Percentiles rank a stretch among this genome's conserved stretches.
These are phyloP conservation scores for Amazona guildingii DNA, from an alignment of 2,113 vertebrate species.

Conservation along the genomic window DNA sequence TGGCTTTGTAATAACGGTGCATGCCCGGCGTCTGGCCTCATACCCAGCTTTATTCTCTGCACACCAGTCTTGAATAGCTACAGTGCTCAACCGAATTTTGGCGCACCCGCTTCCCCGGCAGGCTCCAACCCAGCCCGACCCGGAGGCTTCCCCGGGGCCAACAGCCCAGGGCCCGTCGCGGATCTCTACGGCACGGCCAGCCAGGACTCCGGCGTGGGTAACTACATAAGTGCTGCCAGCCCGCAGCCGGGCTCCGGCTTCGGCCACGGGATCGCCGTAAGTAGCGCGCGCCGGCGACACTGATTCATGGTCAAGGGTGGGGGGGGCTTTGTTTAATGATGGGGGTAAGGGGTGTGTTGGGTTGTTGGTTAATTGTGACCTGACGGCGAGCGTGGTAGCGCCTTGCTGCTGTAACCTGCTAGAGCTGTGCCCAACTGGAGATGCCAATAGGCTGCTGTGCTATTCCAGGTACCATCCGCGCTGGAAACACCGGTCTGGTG, in stretches of 20 bases:
- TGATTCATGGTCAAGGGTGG: rapidly evolving
- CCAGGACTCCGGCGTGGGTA: slow-evolving; percentile 97
- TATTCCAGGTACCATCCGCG: background rate
- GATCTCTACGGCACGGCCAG: slow-evolving; percentile 90
- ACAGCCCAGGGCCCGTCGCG: slow-evolving; percentile 92
- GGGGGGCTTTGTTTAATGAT: rapidly evolving
- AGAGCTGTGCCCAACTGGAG: background rate
- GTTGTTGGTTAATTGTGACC: rapidly evolving
- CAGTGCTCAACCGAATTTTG: slow-evolving; percentile 90
- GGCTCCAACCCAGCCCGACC: slow-evolving; percentile 94
- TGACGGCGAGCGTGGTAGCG: background rate
- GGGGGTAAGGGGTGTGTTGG: rapidly evolving
- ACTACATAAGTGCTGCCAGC: slow-evolving; percentile 99
- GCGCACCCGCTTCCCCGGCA: slow-evolving; percentile 86
- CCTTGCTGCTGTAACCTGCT: background rate
- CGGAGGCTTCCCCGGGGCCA: slow-evolving; percentile 94
- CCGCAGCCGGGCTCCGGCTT: slow-evolving; percentile 97
- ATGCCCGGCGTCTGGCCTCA: slow-evolving; percentile 84
- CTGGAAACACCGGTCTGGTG: background rate
- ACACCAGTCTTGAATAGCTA: slow-evolving; percentile 88
- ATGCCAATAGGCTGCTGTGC: background rate
- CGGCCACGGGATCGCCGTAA: slow-evolving; percentile 96
- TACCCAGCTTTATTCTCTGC: slow-evolving; percentile 87
- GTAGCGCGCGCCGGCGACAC: slow-evolving; percentile 52
- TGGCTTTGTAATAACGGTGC: slow-evolving; percentile 82